These are phyloP conservation scores for Drosophila subquinaria DNA, from an alignment of 2,888 invertebrate species.

Conservation along the genomic window DNA sequence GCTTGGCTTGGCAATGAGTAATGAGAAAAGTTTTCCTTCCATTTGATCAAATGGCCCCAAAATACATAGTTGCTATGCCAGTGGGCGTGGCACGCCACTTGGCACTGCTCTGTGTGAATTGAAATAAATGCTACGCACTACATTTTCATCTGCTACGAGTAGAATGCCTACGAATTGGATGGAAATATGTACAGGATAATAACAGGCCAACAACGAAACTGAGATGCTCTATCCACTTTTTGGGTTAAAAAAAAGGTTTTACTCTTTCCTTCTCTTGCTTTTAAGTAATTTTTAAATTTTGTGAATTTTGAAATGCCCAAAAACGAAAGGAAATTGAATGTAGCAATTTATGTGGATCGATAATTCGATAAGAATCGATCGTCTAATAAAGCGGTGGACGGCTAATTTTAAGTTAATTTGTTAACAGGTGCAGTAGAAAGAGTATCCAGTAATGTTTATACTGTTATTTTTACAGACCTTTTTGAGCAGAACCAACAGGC, in stretches of 20 bases:
- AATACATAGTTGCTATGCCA: constrained; percentile 65
- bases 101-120: constrained; percentile 53
- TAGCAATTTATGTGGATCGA: neutral
- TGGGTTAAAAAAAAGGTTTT: neutral
- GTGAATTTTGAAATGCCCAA: no score
- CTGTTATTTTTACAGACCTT: neutral
- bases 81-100: constrained; percentile 46
- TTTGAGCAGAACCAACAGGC: neutral
- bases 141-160: constrained; percentile 53
- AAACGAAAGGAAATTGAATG: neutral
- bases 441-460: neutral
- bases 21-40: constrained; percentile 81
- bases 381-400: no score
- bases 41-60: constrained; percentile 76
- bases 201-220: constrained; percentile 1
- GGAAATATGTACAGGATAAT: neutral
- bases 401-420: neutral
- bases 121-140: constrained; percentile 70
- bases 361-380: neutral
- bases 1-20: constrained; percentile 74
- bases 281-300: neutral
- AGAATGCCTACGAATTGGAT: constrained; percentile 1
- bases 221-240: constrained; percentile 6
- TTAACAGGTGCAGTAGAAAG: neutral
- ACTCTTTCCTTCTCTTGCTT: neutral